These are phyloP conservation scores for Leptogaster cylindrica DNA, from an alignment of 2,888 invertebrate species.

Conservation along the genomic window DNA sequence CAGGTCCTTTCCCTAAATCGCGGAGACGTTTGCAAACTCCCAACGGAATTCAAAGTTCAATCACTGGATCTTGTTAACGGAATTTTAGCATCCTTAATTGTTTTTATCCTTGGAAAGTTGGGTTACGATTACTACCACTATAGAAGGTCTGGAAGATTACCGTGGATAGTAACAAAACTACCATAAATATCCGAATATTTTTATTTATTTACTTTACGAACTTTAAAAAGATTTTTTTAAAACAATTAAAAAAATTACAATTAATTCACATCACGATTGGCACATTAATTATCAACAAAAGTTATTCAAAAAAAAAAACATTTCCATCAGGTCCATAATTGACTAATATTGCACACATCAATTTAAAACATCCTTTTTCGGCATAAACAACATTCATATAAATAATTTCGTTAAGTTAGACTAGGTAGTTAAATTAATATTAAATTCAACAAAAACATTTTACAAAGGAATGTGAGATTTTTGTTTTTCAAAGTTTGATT, in stretches of 20 bases:
- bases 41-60: conserved; percentile 66
- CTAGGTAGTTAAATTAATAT: not conserved
- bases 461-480: not conserved
- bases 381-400: not conserved
- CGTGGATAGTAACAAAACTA: conserved; percentile 83
- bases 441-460: conserved; percentile 5
- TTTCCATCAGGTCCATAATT: not conserved
- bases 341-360: not conserved
- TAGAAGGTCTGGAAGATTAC: conserved; percentile 78
- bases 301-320: not conserved
- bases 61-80: conserved; percentile 77
- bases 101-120: conserved; percentile 76
- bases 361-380: not conserved
- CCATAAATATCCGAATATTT: conserved; percentile 63
- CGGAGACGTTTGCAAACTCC: conserved; percentile 71
- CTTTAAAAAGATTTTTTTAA: not conserved
- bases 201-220: not conserved
- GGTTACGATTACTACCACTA: conserved; percentile 83
- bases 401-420: conserved; percentile 1
- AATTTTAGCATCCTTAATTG: conserved; percentile 70
- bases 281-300: conserved; percentile 9
- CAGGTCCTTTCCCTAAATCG: conserved; percentile 74
- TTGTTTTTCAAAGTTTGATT: not conserved
- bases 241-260: conserved; percentile 9
- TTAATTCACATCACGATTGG: not conserved